Percentiles rank a stretch among this genome's conserved stretches.
Conservation (phyloP, 2,113 vertebrate species). For the Anarhynchus alexandrinus region DNA sequence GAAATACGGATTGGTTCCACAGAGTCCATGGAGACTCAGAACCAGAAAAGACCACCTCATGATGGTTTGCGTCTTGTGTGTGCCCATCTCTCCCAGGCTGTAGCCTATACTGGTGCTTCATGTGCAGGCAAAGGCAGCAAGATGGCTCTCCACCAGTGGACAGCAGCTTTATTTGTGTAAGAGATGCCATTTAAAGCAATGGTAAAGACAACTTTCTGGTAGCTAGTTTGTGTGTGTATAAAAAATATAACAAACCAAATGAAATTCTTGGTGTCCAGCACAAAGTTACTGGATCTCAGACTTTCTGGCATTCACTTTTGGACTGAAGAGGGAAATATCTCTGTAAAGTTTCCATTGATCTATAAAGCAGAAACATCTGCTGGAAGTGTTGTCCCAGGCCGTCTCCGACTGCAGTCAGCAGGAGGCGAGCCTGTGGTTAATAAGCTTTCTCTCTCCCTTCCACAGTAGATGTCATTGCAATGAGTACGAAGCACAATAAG, state of each 20-base stretch:
- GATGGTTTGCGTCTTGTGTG: background rate
- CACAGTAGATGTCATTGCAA: constrained; percentile 33
- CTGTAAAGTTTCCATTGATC: constrained; percentile 46
- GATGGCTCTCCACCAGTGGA: background rate
- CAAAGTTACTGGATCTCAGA: background rate
- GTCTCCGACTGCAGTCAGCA: constrained; percentile 36
- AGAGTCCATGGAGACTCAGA: background rate
- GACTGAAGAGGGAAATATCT: constrained; percentile 36
- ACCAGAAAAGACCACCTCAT: background rate
- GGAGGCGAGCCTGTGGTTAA: constrained; percentile 62
- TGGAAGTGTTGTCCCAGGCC: constrained; percentile 15
- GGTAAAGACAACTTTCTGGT: background rate
- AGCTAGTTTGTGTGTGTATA: background rate
- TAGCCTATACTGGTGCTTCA: background rate
- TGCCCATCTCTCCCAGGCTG: background rate
- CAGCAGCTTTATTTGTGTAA: background rate
- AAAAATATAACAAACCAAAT: background rate
- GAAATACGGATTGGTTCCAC: background rate
- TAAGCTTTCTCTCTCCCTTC: constrained; percentile 35
- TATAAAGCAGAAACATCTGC: constrained; percentile 62
- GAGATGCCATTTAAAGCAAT: background rate
- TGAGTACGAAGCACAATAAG: background rate
- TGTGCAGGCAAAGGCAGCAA: background rate
- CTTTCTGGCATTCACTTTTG: constrained; percentile 30
- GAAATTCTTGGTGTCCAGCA: constrained; percentile 27